Percentiles rank a stretch among this genome's conserved stretches.
phyloP scores from a whole-genome alignment of 2,113 vertebrate species.

The Oreochromis niloticus region DNA sequence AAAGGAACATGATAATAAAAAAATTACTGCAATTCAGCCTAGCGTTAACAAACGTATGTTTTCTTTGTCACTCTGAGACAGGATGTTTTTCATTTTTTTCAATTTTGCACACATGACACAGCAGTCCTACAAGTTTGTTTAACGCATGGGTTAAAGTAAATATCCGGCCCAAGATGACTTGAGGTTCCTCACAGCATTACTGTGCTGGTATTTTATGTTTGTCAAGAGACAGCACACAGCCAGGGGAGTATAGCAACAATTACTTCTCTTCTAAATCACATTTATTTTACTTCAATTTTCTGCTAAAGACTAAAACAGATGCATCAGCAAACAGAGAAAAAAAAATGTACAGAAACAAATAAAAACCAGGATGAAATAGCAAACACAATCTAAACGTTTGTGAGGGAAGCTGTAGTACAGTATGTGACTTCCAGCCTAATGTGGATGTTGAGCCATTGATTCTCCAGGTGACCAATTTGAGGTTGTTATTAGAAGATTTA shows the following conservation, averaged over 20 bases:
- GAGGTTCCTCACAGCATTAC: not conserved
- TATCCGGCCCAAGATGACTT: not conserved
- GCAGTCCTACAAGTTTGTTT: not conserved
- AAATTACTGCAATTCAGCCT: not conserved
- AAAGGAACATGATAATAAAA: not conserved
- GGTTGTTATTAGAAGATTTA: constrained; percentile 58
- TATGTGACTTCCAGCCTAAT: not conserved
- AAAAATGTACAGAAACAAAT: not conserved
- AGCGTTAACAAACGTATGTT: not conserved
- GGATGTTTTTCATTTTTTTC: not conserved
- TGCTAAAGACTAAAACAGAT: not conserved
- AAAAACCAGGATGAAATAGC: not conserved
- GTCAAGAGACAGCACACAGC: not conserved
- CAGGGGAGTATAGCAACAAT: not conserved
- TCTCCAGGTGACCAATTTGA: not conserved
- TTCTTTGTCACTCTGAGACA: not conserved
- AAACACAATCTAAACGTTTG: not conserved
- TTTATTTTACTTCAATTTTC: not conserved
- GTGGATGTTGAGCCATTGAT: not conserved
- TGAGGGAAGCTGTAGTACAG: not conserved
- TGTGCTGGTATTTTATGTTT: not conserved
- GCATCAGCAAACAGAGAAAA: not conserved
- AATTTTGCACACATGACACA: not conserved
- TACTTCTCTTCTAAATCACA: not conserved
- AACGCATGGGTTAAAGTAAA: not conserved